Percentiles rank a stretch among this genome's conserved stretches.
Evolutionary conservation across 2,888 invertebrate genomes (phyloP).

Genomic region (Heteromurus nitidus): DNA sequence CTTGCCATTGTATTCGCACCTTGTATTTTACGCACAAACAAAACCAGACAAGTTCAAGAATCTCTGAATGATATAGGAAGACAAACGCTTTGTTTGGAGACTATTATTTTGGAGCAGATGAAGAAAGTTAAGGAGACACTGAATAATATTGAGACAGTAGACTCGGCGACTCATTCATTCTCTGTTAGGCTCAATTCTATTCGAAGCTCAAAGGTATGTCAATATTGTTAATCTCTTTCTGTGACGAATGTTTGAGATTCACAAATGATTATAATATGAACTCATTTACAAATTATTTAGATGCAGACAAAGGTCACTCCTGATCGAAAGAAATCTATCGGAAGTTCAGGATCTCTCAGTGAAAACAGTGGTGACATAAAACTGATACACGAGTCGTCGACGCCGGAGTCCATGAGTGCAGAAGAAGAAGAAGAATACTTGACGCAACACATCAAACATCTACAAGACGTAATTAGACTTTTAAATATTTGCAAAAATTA

Average conservation of each 20-base stretch:
- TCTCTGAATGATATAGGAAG: constrained; percentile 92
- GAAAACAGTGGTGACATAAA: constrained; percentile 67
- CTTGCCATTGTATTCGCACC: constrained; percentile 96
- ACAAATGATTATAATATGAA: background rate
- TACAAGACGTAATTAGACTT: constrained; percentile 73
- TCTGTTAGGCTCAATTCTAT: constrained; percentile 86
- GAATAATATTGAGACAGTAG: constrained; percentile 92
- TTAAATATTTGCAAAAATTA: background rate
- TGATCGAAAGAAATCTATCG: constrained; percentile 65
- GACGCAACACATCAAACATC: constrained; percentile 69
- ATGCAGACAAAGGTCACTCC: constrained; percentile 67
- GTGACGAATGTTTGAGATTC: background rate
- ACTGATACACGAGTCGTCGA: constrained; percentile 62
- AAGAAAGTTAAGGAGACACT: constrained; percentile 88
- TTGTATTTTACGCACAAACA: constrained; percentile 89
- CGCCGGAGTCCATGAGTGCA: constrained; percentile 72
- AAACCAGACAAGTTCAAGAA: constrained; percentile 91
- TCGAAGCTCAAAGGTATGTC: constrained; percentile 81
- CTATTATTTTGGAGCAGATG: constrained; percentile 91
- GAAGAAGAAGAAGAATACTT: constrained; percentile 73
- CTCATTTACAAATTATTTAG: constrained; percentile 42
- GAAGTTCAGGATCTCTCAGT: constrained; percentile 71
- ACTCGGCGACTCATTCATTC: constrained; percentile 90
- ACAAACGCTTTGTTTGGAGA: constrained; percentile 92
- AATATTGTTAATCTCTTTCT: background rate